Evolutionary conservation across 2,888 invertebrate genomes (phyloP).

Genomic region (Trachelus stipa): DNA sequence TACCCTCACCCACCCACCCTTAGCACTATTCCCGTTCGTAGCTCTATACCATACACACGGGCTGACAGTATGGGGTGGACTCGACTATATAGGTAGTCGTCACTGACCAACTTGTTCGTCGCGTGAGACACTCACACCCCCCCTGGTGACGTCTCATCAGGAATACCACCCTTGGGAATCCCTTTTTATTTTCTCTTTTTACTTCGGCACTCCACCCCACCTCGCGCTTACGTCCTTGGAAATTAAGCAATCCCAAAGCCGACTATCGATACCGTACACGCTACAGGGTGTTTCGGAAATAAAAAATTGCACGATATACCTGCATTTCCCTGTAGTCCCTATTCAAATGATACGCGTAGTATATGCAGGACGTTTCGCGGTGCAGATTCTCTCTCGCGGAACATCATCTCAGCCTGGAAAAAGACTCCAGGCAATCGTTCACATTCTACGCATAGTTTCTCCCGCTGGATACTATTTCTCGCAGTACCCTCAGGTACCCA

Average conservation of each 20-base stretch:
- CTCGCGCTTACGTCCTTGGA: not conserved
- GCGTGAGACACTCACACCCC: constrained; percentile 22
- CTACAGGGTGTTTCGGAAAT: not conserved
- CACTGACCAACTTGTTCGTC: not conserved
- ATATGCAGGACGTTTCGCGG: not conserved
- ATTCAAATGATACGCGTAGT: not conserved
- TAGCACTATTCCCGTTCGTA: constrained; percentile 17
- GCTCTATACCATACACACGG: not conserved
- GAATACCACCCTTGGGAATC: not conserved
- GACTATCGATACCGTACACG: not conserved
- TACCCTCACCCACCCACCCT: constrained; percentile 20
- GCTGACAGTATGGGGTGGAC: not conserved
- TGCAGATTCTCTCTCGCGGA: constrained; percentile 35
- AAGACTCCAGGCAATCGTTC: constrained; percentile 47
- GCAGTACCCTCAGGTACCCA: not conserved
- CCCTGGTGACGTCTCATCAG: not conserved
- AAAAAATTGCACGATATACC: not conserved
- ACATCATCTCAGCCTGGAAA: not conserved
- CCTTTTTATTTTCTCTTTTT: not conserved
- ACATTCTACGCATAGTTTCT: constrained; percentile 60
- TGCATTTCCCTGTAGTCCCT: not conserved
- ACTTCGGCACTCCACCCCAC: not conserved
- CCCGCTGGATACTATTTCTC: constrained; percentile 24
- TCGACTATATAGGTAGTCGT: not conserved
- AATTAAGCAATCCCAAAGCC: not conserved